Evolutionary conservation across 2,797 vertebrate species (phyloP).

Genomic region (Lepus oiostolus): DNA sequence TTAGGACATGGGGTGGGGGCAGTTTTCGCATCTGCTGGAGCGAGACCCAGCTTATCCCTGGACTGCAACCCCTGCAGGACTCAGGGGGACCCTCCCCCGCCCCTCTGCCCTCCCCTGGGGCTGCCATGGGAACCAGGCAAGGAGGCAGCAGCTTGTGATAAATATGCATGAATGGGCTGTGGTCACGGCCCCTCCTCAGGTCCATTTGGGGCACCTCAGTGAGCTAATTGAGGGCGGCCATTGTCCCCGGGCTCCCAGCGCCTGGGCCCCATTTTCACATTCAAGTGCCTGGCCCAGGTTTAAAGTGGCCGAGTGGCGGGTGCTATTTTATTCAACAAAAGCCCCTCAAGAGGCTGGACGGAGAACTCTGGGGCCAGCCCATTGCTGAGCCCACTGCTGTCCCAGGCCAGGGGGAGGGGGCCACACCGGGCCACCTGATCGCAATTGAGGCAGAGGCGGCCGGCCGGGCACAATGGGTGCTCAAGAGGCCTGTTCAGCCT

Average conservation of each 20-base stretch:
- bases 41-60: not conserved
- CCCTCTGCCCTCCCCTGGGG: constrained; percentile 67
- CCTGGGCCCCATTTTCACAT: constrained; percentile 91
- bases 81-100: not conserved
- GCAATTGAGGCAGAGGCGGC: constrained; percentile 86
- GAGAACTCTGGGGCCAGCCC: constrained; percentile 87
- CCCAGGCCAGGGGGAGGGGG: constrained; percentile 85
- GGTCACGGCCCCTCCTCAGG: constrained; percentile 83
- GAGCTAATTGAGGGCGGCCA: constrained; percentile 96
- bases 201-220: constrained; percentile 89
- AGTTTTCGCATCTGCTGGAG: not conserved
- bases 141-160: constrained; percentile 84
- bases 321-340: constrained; percentile 90
- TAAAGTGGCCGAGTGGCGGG: constrained; percentile 92
- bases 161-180: constrained; percentile 88
- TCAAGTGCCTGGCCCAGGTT: constrained; percentile 94
- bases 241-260: constrained; percentile 92
- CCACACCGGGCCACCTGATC: constrained; percentile 86
- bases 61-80: not conserved
- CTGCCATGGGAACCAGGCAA: constrained; percentile 90
- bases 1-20: not conserved
- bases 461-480: constrained; percentile 69
- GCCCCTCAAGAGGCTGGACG: constrained; percentile 89
- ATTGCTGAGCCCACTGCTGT: constrained; percentile 89
- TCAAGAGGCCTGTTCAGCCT: constrained; percentile 69